Evolutionary conservation across 2,113 vertebrate species (phyloP).

Genomic region (Rattus rattus): DNA sequence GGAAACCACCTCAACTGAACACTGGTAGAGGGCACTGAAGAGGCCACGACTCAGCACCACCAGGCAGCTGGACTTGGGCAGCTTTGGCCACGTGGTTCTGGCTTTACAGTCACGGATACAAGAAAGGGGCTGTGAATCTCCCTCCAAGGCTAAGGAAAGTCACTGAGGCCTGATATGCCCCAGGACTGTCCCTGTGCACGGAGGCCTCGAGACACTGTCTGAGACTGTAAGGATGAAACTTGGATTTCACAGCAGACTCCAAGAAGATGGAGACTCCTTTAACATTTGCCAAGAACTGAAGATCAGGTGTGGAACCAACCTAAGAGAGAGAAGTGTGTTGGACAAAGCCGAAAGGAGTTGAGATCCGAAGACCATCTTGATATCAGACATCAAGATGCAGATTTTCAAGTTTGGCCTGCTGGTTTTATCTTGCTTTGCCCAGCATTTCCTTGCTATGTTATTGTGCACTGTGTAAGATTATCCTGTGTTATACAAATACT

Average conservation of each 20-base stretch:
- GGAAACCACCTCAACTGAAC: neutral
- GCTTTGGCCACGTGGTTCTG: neutral
- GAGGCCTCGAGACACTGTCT: neutral
- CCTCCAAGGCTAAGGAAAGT: neutral
- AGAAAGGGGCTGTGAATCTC: neutral
- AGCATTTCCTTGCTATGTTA: neutral
- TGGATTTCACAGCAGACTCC: neutral
- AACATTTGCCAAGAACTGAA: neutral
- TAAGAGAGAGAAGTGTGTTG: neutral
- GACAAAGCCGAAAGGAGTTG: neutral
- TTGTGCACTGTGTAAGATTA: too few species aligned
- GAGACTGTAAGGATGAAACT: neutral
- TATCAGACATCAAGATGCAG: neutral
- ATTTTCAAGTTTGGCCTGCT: neutral
- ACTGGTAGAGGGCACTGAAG: neutral
- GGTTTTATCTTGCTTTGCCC: neutral
- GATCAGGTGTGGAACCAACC: neutral
- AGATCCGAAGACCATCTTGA: neutral
- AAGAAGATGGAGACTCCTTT: neutral
- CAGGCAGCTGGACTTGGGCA: neutral
- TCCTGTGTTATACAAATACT: too few species aligned
- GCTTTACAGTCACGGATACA: neutral
- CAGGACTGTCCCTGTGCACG: neutral
- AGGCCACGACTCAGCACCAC: neutral
- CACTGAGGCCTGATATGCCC: neutral